These are phyloP conservation scores for Agriopis marginaria DNA, from an alignment of 2,888 invertebrate genomes.

Conservation along the genomic window DNA sequence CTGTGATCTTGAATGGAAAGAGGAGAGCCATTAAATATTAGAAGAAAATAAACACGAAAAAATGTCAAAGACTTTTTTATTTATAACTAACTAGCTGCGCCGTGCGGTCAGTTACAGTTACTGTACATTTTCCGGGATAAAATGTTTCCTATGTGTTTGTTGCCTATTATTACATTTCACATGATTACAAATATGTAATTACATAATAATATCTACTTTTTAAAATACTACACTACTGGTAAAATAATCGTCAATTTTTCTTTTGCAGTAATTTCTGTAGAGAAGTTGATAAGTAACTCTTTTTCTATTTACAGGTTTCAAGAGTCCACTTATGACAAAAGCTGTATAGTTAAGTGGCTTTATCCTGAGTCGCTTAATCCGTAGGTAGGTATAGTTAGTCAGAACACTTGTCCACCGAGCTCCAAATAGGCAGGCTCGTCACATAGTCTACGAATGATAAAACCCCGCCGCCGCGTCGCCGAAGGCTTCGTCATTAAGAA, in stretches of 20 bases:
- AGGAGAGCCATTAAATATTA: neutral
- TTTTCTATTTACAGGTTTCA: neutral
- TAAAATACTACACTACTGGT: neutral
- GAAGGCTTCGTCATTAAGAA: constrained; percentile 72
- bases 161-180: too few species aligned
- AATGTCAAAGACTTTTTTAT: too few species aligned
- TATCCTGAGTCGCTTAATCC: neutral
- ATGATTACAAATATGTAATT: too few species aligned
- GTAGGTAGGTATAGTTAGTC: constrained; percentile 19
- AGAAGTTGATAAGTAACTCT: neutral
- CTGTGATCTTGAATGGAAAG: constrained; percentile 1
- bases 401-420: constrained; percentile 30
- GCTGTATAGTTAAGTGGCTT: constrained; percentile 6
- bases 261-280: too few species aligned
- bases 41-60: too few species aligned
- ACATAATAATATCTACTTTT: too few species aligned
- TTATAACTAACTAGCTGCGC: too few species aligned
- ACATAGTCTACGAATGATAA: constrained; percentile 54
- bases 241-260: too few species aligned
- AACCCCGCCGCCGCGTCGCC: constrained; percentile 62
- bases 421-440: constrained; percentile 48
- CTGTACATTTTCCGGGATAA: too few species aligned
- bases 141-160: too few species aligned
- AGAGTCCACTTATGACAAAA: neutral
- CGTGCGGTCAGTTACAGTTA: too few species aligned